Evolutionary conservation across 1,140 invertebrate genomes (phyloP).

Genomic region (Drosophila gunungcola): DNA sequence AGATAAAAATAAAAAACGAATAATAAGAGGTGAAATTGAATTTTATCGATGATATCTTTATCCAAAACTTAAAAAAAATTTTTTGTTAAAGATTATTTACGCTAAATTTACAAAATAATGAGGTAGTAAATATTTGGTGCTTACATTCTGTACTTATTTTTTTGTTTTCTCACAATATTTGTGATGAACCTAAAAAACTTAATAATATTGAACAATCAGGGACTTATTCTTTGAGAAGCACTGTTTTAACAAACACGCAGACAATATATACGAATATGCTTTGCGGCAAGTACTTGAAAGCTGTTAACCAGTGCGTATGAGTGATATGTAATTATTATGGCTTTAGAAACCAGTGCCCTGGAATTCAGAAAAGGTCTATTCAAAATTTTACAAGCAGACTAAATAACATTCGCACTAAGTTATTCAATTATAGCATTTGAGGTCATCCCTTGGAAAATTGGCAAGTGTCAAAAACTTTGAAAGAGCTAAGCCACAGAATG

Average conservation of each 20-base stretch:
- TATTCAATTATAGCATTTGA: background rate
- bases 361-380: background rate
- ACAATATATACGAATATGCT: constrained; percentile 1
- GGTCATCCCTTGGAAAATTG: constrained; percentile 5
- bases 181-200: too few relatives aligned
- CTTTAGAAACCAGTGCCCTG: constrained; percentile 9
- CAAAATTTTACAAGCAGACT: background rate
- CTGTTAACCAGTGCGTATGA: constrained; percentile 70
- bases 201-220: too few relatives aligned
- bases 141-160: too few relatives aligned
- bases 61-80: too few relatives aligned
- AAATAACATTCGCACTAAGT: background rate
- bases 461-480: constrained; percentile 11
- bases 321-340: constrained; percentile 74
- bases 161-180: too few relatives aligned
- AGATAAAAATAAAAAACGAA: too few relatives aligned
- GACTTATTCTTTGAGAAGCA: background rate
- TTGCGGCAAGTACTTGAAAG: background rate
- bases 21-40: too few relatives aligned
- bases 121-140: too few relatives aligned
- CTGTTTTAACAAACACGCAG: constrained; percentile 6
- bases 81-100: too few relatives aligned
- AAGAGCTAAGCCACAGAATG: background rate
- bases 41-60: too few relatives aligned
- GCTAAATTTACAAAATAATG: too few relatives aligned